phyloP scores from a whole-genome alignment of 2,113 vertebrate genomes.

The Leucosticte australis region DNA sequence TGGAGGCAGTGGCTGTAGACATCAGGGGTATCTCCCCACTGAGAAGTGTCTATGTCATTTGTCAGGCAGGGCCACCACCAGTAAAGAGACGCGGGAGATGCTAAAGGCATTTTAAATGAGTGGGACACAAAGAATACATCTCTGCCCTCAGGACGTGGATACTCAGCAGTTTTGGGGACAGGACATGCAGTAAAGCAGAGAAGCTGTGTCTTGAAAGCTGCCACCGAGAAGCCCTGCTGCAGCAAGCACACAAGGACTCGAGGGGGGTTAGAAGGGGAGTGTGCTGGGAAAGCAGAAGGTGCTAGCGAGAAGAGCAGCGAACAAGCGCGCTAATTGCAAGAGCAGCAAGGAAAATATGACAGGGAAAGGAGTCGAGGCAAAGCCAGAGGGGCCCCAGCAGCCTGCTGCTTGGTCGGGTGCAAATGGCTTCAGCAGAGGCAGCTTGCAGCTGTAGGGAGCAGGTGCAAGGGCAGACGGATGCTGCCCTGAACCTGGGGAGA shows the following conservation, averaged over 20 bases:
- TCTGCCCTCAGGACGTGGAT: background rate
- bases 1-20: background rate
- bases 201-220: background rate
- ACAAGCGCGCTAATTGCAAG: conserved; percentile 72
- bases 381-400: conserved; percentile 68
- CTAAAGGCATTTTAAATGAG: background rate
- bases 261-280: background rate
- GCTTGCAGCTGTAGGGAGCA: conserved; percentile 77
- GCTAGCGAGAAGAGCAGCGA: background rate
- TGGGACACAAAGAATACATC: background rate
- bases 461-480: conserved; percentile 72
- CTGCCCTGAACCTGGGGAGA: conserved; percentile 67
- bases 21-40: background rate
- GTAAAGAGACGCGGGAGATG: rapidly evolving
- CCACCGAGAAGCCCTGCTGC: background rate
- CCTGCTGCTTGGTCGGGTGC: conserved; percentile 68
- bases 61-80: background rate
- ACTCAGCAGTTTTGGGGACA: background rate
- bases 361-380: conserved; percentile 43
- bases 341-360: conserved; percentile 65
- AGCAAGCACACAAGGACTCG: rapidly evolving
- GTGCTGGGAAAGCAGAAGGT: conserved; percentile 44
- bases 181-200: background rate
- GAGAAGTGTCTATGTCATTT: background rate
- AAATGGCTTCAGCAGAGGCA: conserved; percentile 75